Base-by-base conservation (phyloP, 2,797 vertebrate species). In the Anolis apletophallus region DNA sequence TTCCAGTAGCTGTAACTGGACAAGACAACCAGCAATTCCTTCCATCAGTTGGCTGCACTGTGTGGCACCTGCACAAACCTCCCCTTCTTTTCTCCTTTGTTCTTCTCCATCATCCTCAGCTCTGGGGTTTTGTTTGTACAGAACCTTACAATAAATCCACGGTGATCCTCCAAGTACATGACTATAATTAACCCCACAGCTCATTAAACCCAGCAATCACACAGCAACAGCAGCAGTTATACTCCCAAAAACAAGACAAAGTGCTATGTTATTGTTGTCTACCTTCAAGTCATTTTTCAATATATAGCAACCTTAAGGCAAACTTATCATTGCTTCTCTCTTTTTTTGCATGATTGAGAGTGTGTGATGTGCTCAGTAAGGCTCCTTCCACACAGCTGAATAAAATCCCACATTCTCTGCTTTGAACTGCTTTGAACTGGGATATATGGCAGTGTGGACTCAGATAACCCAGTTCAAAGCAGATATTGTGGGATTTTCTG, bases 131-230 rank as follows among this genome's bases (percentile, higher is more conserved):
- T 61, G 87, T 85, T 94, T 94, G 94, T 94, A 94, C 94, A 94
- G 94, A 95, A 94, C 92, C 93, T 90, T 88, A 92, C 92, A 91
- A 94, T 95, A 95, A 95, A 95, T 95, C 94, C 93, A 93, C 92
- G 93, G 93, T 95, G 94, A 94, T 94, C 94, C 93, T 93, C 92
- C 50, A 93, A 88, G 91, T 90, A 78, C 92, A 93, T 92, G 93
- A 93, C 94, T 90, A 95, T 95, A 95, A 95, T 94, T 95, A 95
- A 95, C 93, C 92, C 90, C 93, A 94, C 94, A 94, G 93, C 94
- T 94, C 95, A 95, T 95, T 95, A 95, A 95, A 90, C 93, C 93
- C 94, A 89, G 89, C 94, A 89, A 95, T 94, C 93, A 94, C 91
- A 91, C 92, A 85, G 57, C 57, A 59, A 6, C 57, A 59, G 14